Evolutionary conservation across 2,888 invertebrate species (phyloP).

Genomic region (Aspidiotus rigidus): DNA sequence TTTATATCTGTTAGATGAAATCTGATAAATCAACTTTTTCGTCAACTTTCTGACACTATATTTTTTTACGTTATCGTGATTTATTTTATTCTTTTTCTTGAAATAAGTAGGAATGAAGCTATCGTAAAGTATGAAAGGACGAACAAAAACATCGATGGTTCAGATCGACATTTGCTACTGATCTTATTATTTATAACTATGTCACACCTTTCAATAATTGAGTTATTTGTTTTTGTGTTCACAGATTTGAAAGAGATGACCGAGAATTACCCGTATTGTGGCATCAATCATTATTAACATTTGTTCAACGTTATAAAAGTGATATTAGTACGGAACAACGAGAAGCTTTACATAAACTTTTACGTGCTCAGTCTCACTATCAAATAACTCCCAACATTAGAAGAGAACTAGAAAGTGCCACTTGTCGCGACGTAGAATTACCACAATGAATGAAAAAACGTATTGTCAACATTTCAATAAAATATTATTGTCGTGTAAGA

Average conservation of each 20-base stretch:
- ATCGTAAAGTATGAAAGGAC: too few species aligned
- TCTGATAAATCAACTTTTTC: too few species aligned
- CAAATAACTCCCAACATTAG: conserved; percentile 74
- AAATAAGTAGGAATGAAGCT: too few species aligned
- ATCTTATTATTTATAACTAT: conserved; percentile 7
- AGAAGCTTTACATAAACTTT: conserved; percentile 68
- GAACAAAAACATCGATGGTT: too few species aligned
- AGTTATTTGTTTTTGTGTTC: conserved; percentile 38
- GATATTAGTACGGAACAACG: conserved; percentile 89
- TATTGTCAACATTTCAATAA: neutral
- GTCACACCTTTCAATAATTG: conserved; percentile 1
- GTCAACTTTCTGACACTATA: neutral
- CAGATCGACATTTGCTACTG: too few species aligned
- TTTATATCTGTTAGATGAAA: too few species aligned
- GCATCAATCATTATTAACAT: conserved; percentile 91
- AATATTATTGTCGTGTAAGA: too few species aligned
- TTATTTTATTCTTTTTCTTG: neutral
- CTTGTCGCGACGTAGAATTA: conserved; percentile 66
- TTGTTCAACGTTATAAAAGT: conserved; percentile 89
- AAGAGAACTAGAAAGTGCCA: conserved; percentile 72
- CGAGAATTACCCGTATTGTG: conserved; percentile 87
- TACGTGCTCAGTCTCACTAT: conserved; percentile 62
- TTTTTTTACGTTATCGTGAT: too few species aligned
- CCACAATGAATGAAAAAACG: neutral
- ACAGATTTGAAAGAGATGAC: conserved; percentile 71